Percentiles rank a stretch among this genome's conserved stretches.
Conservation (phyloP, 2,113 vertebrate species). For the Phainopepla nitens region DNA sequence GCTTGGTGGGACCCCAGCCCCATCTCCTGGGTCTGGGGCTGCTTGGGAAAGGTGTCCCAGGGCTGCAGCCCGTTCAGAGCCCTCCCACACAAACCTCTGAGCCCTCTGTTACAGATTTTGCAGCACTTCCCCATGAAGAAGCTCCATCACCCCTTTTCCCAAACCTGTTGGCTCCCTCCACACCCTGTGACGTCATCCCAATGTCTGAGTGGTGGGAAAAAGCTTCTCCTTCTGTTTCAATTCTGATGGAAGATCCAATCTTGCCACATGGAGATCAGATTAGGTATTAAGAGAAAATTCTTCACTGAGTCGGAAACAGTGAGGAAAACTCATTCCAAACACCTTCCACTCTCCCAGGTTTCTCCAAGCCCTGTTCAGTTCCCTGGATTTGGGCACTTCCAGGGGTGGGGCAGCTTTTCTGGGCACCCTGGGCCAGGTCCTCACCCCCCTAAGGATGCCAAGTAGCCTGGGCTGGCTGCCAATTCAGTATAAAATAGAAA, state of each 20-base stretch:
- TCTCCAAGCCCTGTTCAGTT: neutral
- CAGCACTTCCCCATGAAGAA: neutral
- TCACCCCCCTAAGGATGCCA: neutral
- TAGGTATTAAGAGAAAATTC: neutral
- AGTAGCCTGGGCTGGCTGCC: neutral
- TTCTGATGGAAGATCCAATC: neutral
- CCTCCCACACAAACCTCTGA: neutral
- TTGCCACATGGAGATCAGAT: neutral
- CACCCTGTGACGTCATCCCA: neutral
- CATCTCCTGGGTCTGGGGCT: neutral
- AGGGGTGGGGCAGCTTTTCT: neutral
- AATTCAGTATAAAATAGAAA: neutral
- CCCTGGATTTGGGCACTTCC: neutral
- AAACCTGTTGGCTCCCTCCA: neutral
- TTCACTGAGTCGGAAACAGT: too few relatives aligned
- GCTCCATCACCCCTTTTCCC: neutral
- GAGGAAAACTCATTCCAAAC: neutral
- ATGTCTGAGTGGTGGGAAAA: neutral
- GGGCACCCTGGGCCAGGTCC: neutral
- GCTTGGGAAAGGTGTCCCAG: neutral
- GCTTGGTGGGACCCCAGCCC: neutral
- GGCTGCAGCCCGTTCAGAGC: neutral
- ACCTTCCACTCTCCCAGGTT: neutral
- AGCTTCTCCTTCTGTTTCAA: neutral
- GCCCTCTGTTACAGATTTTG: neutral